Percentiles rank a stretch among this genome's conserved stretches.
phyloP scores from a whole-genome alignment of 1,140 invertebrate species.

The Magallana gigas region DNA sequence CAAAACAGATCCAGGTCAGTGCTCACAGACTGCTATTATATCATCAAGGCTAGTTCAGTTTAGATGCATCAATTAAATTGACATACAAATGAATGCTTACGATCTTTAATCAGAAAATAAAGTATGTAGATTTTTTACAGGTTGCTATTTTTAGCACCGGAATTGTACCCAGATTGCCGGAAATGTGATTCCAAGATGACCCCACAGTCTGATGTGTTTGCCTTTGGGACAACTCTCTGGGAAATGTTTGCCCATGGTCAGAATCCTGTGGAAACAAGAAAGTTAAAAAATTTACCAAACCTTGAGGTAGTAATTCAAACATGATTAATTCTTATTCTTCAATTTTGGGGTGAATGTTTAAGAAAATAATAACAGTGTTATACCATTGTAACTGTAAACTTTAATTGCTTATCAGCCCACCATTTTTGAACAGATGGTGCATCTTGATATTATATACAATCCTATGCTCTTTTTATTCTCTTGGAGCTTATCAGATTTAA shows the following conservation, averaged over 20 bases:
- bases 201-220: conserved; percentile 62
- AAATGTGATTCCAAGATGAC: conserved; percentile 41
- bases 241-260: conserved; percentile 60
- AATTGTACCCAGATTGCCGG: conserved; percentile 53
- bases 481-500: too few species aligned
- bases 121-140: conserved; percentile 43
- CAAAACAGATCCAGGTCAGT: conserved; percentile 47
- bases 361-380: too few species aligned
- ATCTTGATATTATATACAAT: too few species aligned
- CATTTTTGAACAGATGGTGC: too few species aligned
- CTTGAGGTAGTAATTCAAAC: not conserved
- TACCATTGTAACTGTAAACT: too few species aligned
- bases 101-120: too few species aligned
- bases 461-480: too few species aligned
- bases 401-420: too few species aligned
- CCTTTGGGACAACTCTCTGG: conserved; percentile 66
- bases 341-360: not conserved
- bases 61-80: too few species aligned
- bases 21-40: too few species aligned
- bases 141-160: conserved; percentile 66
- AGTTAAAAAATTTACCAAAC: not conserved
- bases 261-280: conserved; percentile 43
- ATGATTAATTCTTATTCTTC: not conserved
- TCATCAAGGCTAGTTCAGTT: too few species aligned
- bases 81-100: too few species aligned